Evolutionary conservation across 2,888 invertebrate genomes (phyloP).

Genomic region (Byasa hedistus): DNA sequence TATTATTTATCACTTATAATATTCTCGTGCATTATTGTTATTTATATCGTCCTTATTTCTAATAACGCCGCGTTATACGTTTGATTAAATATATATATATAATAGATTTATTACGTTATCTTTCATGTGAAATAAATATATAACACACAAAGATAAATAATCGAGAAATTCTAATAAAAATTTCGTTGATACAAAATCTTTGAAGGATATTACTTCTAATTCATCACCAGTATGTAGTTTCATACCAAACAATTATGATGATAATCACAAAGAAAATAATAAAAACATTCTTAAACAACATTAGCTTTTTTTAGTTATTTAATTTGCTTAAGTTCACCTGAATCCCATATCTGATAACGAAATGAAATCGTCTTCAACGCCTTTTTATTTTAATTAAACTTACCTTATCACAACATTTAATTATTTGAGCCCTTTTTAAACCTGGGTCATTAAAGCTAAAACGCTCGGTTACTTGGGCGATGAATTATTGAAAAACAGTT

Average conservation of each 20-base stretch:
- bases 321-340: not conserved
- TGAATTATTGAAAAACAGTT: not conserved
- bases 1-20: constrained; percentile 1
- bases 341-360: not conserved
- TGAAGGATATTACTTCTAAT: no score
- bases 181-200: no score
- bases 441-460: not conserved
- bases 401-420: not conserved
- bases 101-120: no score
- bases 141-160: no score
- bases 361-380: not conserved
- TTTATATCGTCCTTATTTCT: not conserved
- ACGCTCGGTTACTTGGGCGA: no score
- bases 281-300: not conserved
- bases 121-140: no score
- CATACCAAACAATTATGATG: no score
- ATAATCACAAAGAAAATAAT: no score
- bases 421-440: not conserved
- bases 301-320: not conserved
- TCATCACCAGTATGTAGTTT: no score
- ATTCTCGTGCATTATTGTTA: not conserved
- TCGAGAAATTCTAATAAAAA: no score
- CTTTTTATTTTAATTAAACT: not conserved
- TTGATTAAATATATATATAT: no score
- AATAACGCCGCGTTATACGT: not conserved